Percentiles rank a stretch among this genome's conserved stretches.
Conservation (phyloP, 2,113 vertebrate genomes). For the Chaetura pelagica region DNA sequence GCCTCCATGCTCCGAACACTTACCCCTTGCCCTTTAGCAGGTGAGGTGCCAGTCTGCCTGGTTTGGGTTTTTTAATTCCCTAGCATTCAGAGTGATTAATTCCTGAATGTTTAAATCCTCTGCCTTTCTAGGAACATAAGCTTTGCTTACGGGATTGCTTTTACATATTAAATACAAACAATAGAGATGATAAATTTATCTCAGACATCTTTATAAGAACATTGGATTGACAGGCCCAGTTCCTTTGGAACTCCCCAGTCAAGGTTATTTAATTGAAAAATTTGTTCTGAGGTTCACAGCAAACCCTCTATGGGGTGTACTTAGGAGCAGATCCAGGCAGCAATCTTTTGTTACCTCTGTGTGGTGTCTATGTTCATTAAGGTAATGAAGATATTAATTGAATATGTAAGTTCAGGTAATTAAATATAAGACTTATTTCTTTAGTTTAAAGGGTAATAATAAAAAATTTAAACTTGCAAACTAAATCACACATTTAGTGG, state of each 20-base stretch:
- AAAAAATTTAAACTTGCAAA: slow-evolving; percentile 82
- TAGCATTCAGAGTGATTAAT: not conserved
- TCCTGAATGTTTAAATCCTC: not conserved
- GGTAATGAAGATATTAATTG: slow-evolving; percentile 82
- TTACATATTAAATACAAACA: not conserved
- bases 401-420: slow-evolving; percentile 83
- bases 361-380: slow-evolving; percentile 72
- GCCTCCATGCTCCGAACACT: not conserved
- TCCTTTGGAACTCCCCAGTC: not conserved
- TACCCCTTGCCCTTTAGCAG: not conserved
- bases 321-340: not conserved
- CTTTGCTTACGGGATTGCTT: not conserved
- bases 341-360: slow-evolving; percentile 27
- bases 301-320: not conserved
- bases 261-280: not conserved
- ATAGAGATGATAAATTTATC: not conserved
- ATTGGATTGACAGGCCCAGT: not conserved
- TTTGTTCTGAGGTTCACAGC: not conserved
- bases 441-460: slow-evolving; percentile 85
- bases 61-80: not conserved
- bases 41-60: not conserved
- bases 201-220: not conserved
- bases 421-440: slow-evolving; percentile 80
- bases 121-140: not conserved
- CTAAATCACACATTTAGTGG: slow-evolving; percentile 70